These are phyloP conservation scores for Donacobius atricapilla DNA, from an alignment of 2,113 vertebrate genomes.

Conservation along the genomic window DNA sequence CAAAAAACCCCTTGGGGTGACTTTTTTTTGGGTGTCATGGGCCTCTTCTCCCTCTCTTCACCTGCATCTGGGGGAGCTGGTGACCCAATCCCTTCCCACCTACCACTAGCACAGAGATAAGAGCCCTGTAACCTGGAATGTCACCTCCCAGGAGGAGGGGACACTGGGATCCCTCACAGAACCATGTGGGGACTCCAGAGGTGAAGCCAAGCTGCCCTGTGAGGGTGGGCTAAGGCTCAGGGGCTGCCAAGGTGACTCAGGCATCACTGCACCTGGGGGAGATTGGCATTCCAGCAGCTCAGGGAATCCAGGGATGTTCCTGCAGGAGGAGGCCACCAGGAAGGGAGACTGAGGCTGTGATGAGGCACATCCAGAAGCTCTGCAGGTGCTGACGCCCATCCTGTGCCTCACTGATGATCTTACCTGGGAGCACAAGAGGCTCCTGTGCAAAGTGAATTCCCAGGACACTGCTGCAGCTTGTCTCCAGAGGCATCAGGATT, in stretches of 20 bases:
- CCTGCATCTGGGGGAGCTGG: fast-evolving
- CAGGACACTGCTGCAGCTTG: neutral
- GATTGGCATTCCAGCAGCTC: fast-evolving
- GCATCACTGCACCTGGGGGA: fast-evolving
- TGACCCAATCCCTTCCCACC: neutral
- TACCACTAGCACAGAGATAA: fast-evolving
- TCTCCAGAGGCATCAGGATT: neutral
- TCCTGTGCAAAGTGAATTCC: neutral
- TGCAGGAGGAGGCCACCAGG: neutral
- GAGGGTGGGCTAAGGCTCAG: fast-evolving
- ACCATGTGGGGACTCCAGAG: fast-evolving
- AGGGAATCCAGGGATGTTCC: neutral
- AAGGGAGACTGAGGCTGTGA: neutral
- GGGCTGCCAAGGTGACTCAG: fast-evolving
- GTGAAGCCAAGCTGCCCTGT: neutral
- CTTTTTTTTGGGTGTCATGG: neutral
- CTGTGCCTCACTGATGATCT: neutral
- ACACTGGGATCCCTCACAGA: neutral
- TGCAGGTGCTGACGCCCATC: neutral
- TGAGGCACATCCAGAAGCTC: neutral
- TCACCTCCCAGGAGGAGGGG: neutral
- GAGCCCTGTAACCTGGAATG: neutral
- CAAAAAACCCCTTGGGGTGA: neutral
- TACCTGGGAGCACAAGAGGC: neutral
- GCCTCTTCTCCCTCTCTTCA: neutral